Percentiles rank a stretch among this genome's conserved stretches.
Conservation (phyloP, 1,140 invertebrate genomes). For the Anoplophora glabripennis region DNA sequence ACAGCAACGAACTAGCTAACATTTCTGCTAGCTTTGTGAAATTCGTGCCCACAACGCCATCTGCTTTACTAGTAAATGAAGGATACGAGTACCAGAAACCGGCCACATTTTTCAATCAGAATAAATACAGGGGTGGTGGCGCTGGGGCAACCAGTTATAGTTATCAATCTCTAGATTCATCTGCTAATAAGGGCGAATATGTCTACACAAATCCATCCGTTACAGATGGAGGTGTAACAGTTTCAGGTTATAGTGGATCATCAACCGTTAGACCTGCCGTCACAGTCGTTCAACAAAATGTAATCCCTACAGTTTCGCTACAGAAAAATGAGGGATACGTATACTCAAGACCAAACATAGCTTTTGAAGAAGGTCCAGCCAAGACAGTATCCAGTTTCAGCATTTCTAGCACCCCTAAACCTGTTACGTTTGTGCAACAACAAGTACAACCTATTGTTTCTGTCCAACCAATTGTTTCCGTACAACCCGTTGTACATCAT, state of each 20-base stretch:
- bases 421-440: not conserved
- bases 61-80: slow-evolving; percentile 10
- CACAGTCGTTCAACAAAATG: not conserved
- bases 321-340: slow-evolving; percentile 44
- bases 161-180: slow-evolving; percentile 8
- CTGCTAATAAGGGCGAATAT: not conserved
- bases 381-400: slow-evolving; percentile 8
- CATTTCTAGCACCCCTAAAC: slow-evolving; percentile 14
- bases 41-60: slow-evolving; percentile 18
- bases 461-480: no score
- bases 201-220: not conserved
- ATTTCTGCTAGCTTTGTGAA: slow-evolving; percentile 21
- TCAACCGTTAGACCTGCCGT: not conserved
- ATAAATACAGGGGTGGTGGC: no score
- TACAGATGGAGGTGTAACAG: no score
- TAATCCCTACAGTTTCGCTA: not conserved
- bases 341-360: slow-evolving; percentile 48
- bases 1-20: slow-evolving; percentile 17
- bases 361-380: slow-evolving; percentile 46
- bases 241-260: not conserved
- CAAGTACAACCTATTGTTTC: not conserved
- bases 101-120: no score
- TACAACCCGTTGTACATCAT: not conserved
- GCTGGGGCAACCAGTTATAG: slow-evolving; percentile 8
- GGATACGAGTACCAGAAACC: slow-evolving; percentile 1